These are phyloP conservation scores for Argentina silus DNA, from an alignment of 2,797 vertebrate species.

Conservation along the genomic window DNA sequence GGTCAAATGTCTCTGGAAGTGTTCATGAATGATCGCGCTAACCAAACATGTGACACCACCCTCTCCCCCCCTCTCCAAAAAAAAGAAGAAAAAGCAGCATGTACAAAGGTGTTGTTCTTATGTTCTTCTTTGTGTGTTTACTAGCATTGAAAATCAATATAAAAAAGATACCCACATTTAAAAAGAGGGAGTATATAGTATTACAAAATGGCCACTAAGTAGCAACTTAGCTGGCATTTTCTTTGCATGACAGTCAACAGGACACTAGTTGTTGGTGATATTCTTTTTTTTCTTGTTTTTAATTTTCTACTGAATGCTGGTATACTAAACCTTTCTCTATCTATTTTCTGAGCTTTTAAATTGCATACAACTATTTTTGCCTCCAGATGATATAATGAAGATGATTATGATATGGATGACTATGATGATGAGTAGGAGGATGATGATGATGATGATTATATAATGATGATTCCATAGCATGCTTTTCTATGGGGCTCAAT, in stretches of 20 bases:
- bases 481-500: slow-evolving; percentile 68
- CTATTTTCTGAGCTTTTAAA: slow-evolving; percentile 79
- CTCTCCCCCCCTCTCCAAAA: slow-evolving; percentile 24
- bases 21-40: slow-evolving; percentile 40
- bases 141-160: slow-evolving; percentile 56
- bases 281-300: slow-evolving; percentile 55
- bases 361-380: slow-evolving; percentile 79
- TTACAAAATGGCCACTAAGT: slow-evolving; percentile 68
- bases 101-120: slow-evolving; percentile 70
- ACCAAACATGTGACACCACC: slow-evolving; percentile 33
- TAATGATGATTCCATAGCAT: slow-evolving; percentile 69
- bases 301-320: slow-evolving; percentile 80
- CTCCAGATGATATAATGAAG: slow-evolving; percentile 69
- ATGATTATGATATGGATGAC: slow-evolving; percentile 49
- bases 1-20: slow-evolving; percentile 44
- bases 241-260: slow-evolving; percentile 77
- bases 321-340: slow-evolving; percentile 72
- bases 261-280: slow-evolving; percentile 64
- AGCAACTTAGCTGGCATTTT: slow-evolving; percentile 69
- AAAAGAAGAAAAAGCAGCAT: slow-evolving; percentile 67
- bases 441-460: slow-evolving; percentile 41
- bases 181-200: slow-evolving; percentile 61
- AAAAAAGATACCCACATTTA: slow-evolving; percentile 35
- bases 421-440: slow-evolving; percentile 52
- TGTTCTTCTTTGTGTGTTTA: slow-evolving; percentile 72